Base-by-base conservation (phyloP, 2,797 vertebrate genomes). In the Ambastaia sidthimunki region DNA sequence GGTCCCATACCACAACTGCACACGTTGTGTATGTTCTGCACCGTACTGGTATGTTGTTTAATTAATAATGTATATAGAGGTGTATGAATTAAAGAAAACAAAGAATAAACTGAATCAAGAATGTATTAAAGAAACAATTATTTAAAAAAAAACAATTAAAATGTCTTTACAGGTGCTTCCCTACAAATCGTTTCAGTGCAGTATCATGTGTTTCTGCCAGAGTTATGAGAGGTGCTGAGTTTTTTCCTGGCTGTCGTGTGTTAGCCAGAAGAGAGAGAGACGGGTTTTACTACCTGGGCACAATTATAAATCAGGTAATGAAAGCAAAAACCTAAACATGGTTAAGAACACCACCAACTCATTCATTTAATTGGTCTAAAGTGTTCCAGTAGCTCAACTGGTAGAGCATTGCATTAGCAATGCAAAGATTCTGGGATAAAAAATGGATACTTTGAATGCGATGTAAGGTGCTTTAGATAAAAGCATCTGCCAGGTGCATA, bases 251-350 rank as follows among this genome's bases (percentile, higher is more conserved):
- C 0, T 76, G 90, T 37, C 83, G 91, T 76, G 95, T 96, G 55
- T 85, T 97, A 86, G 95, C 94, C 34, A 93, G 94, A 89, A 91
- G 87, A 77, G 91, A 93, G 52, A 57, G 16, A 11, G 95, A 96
- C 59, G 94, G 94, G 1, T 91, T 95, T 83, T 97, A 95, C 86
- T 94, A 97, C 80, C 54, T 0, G 48, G 95, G 93, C 16, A 94
- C 89, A 63, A 86, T 96, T 41, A 92, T 91, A 83, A 85, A 94
- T 28, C 89, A 93, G 87, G 71, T 94, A 23, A 89, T 95, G 93
- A 94, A 88, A 84, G 91, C 89, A 86, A 9, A 41, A 54, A 63
- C 19, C 11, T 67, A 19, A 31, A 48, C 3, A 31, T n/a, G n/a
- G n/a, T n/a, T n/a, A n/a, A n/a, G n/a, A n/a, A n/a, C n/a, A n/a